Percentiles rank a stretch among this genome's conserved stretches.
These are phyloP conservation scores for Philopotamus ludificatus DNA, from an alignment of 1,140 invertebrate species.

Conservation along the genomic window DNA sequence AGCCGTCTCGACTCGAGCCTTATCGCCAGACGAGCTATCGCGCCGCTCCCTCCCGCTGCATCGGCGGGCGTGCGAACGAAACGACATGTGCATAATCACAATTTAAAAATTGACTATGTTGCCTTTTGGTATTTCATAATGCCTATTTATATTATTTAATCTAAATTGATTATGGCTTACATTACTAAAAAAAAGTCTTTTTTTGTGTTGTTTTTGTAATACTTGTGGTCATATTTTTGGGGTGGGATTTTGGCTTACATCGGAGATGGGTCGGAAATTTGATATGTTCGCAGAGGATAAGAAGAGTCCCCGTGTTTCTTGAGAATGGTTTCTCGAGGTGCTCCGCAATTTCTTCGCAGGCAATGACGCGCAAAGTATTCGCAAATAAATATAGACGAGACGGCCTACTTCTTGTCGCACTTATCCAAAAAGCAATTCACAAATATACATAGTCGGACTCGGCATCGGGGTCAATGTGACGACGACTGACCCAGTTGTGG, in stretches of 20 bases:
- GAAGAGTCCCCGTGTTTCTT: too few species aligned
- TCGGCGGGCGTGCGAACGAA: neutral
- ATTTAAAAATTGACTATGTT: slow-evolving; percentile 6
- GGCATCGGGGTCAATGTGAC: neutral
- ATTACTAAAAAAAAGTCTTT: neutral
- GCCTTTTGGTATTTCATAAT: neutral
- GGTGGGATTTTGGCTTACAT: too few species aligned
- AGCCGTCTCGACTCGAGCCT: neutral
- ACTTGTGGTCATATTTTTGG: too few species aligned
- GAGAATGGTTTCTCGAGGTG: too few species aligned
- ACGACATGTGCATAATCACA: neutral
- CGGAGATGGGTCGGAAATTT: too few species aligned
- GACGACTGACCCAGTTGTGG: neutral
- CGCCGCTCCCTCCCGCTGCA: neutral
- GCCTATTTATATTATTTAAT: slow-evolving; percentile 20
- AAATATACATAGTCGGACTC: neutral
- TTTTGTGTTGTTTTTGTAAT: too few species aligned
- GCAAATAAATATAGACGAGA: too few species aligned
- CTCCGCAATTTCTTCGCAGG: too few species aligned
- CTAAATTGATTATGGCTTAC: slow-evolving; percentile 7
- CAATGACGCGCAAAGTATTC: too few species aligned
- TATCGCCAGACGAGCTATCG: neutral
- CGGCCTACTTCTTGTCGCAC: too few species aligned
- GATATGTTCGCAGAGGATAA: too few species aligned
- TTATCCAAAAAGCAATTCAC: neutral